These are phyloP conservation scores for Parnassius apollo DNA, from an alignment of 2,888 invertebrate genomes.

Conservation along the genomic window DNA sequence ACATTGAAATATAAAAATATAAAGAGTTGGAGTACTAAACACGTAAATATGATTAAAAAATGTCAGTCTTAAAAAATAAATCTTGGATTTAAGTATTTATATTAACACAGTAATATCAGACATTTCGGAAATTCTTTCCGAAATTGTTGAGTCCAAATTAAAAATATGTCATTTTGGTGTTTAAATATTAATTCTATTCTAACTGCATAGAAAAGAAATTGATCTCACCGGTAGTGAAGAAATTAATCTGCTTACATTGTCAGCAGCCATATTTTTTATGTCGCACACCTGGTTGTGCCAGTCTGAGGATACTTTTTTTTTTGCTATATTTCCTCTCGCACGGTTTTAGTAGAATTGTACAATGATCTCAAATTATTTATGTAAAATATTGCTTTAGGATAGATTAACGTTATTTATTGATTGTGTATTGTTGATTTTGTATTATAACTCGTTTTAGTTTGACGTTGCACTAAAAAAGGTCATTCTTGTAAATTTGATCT, in stretches of 20 bases:
- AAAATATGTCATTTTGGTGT: constrained; percentile 1
- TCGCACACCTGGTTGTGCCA: constrained; percentile 62
- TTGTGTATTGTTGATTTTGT: constrained; percentile 37
- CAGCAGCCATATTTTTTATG: constrained; percentile 48
- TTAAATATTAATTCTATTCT: constrained; percentile 30
- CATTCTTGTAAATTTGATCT: constrained; percentile 58
- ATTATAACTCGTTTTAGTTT: constrained; percentile 38
- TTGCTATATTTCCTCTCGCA: constrained; percentile 32
- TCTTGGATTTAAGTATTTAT: too few species aligned
- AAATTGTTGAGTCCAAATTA: too few species aligned
- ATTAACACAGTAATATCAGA: too few species aligned
- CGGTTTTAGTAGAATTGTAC: constrained; percentile 57
- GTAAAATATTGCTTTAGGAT: constrained; percentile 60
- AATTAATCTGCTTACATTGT: constrained; percentile 50
- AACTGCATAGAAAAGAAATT: constrained; percentile 43
- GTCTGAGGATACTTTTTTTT: constrained; percentile 40
- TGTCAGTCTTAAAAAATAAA: too few species aligned
- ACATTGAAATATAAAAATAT: too few species aligned
- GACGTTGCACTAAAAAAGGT: constrained; percentile 36
- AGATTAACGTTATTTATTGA: constrained; percentile 68
- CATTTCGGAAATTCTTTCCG: too few species aligned
- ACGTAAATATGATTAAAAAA: too few species aligned
- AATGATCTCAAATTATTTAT: constrained; percentile 79
- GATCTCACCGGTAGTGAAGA: constrained; percentile 51
- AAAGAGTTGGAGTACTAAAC: too few species aligned